phyloP scores from a whole-genome alignment of 2,888 invertebrate species.

The Drosophila neotestacea region DNA sequence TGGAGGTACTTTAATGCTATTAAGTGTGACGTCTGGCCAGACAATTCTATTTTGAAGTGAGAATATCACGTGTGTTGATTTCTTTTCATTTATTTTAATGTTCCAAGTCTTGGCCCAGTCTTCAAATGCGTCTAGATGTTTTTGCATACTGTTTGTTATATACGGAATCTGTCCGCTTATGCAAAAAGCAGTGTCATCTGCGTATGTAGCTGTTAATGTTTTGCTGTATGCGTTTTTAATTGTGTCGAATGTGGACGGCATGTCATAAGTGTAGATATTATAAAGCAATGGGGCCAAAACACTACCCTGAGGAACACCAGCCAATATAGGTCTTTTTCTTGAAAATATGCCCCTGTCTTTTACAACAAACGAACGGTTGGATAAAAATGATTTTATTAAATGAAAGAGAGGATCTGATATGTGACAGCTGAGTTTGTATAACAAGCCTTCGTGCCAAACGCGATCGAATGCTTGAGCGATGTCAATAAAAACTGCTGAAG shows the following conservation, averaged over 20 bases:
- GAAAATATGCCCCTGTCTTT: background rate
- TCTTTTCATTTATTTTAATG: too few relatives aligned
- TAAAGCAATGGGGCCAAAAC: background rate
- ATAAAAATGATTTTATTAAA: background rate
- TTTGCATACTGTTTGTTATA: background rate
- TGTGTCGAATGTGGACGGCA: background rate
- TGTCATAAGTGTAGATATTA: background rate
- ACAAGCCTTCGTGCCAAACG: background rate
- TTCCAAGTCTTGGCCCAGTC: too few relatives aligned
- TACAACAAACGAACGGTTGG: background rate
- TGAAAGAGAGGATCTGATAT: background rate
- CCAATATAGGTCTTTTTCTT: background rate
- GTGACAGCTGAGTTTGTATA: background rate
- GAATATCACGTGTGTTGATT: too few relatives aligned
- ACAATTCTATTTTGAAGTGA: too few relatives aligned
- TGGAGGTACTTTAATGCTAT: too few relatives aligned
- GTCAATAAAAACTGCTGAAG: background rate
- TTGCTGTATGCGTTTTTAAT: background rate
- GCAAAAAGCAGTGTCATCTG: background rate
- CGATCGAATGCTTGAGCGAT: background rate
- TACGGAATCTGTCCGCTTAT: background rate
- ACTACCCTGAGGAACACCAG: background rate
- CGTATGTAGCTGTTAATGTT: background rate
- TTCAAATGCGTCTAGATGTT: too few relatives aligned
- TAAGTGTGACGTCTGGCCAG: too few relatives aligned